Evolutionary conservation across 1,140 invertebrate species (phyloP).

Genomic region (Trigoniulus corallinus): DNA sequence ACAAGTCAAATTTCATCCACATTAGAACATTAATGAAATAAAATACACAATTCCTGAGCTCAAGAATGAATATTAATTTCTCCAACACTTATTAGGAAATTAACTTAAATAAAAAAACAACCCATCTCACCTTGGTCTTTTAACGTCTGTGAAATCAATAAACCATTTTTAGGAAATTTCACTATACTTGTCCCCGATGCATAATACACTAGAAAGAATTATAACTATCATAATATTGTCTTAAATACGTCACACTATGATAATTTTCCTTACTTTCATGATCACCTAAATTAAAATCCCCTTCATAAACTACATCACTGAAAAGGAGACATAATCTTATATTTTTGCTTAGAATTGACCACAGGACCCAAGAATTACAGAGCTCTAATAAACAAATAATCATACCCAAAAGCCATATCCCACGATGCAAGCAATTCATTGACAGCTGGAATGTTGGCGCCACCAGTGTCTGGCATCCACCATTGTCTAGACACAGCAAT

Average conservation of each 20-base stretch:
- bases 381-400: background rate
- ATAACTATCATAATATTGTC: too few species aligned
- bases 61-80: background rate
- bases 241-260: background rate
- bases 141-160: conserved; percentile 47
- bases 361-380: background rate
- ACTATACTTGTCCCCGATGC: conserved; percentile 72
- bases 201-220: conserved; percentile 45
- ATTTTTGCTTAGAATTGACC: background rate
- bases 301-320: conserved; percentile 68
- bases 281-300: conserved; percentile 68
- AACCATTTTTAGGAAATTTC: conserved; percentile 52
- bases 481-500: conserved; percentile 33
- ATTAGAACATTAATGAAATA: too few species aligned
- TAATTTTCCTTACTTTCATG: conserved; percentile 41
- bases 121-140: conserved; percentile 49
- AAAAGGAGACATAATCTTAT: background rate
- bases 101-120: background rate
- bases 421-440: conserved; percentile 70
- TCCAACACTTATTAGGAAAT: background rate
- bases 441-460: conserved; percentile 79
- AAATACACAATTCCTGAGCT: background rate
- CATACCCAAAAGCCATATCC: conserved; percentile 57
- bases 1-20: too few species aligned
- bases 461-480: conserved; percentile 91